Evolutionary conservation across 2,888 invertebrate genomes (phyloP), one percentile per base, ranked within the genome.

Genomic region (Athripsodes cinereus): DNA sequence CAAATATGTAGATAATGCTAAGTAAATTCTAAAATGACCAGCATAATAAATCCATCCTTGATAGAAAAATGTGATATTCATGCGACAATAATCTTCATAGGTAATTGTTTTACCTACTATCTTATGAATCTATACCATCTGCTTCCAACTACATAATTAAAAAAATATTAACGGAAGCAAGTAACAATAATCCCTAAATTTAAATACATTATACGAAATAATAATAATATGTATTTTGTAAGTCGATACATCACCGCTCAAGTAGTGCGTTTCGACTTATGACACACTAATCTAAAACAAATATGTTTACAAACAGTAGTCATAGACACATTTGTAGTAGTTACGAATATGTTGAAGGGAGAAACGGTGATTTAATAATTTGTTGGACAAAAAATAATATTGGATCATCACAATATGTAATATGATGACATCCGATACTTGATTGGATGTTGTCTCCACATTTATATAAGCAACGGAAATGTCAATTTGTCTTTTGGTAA

Each of bases 401-500:
- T n/a, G 13, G 16, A 40, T 40, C 40, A 40, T 40, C 40, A n/a
- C 16, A 8, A 2, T 13, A 40, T 13, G n/a, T 40, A 5, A 16
- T 13, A 8, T 3, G 48, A 21, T 52, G 60, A 48, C 58, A 61
- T 50, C 26, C 34, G 58, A 61, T 61, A 50, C 44, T 49, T 52
- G 22, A 34, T 13, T 16, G 35, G 55, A 16, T 18, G 47, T 22
- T 52, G 19, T 47, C 52, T 44, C 21, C 26, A 35, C 54, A 49
- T 20, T 40, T 40, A 40, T 40, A 16, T 40, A 40, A 16, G 40
- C 16, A 52, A 60, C 62, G 62, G 62, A 62, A 62, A 62, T 56
- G 62, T 60, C 62, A 62, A 62, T 62, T 60, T 62, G 62, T 62
- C 62, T 62, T 62, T 60, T 62, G 52, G 48, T 62, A 60, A 62